These are phyloP conservation scores for Halcyon badia DNA, from an alignment of 2,797 vertebrate genomes.

Conservation along the genomic window DNA sequence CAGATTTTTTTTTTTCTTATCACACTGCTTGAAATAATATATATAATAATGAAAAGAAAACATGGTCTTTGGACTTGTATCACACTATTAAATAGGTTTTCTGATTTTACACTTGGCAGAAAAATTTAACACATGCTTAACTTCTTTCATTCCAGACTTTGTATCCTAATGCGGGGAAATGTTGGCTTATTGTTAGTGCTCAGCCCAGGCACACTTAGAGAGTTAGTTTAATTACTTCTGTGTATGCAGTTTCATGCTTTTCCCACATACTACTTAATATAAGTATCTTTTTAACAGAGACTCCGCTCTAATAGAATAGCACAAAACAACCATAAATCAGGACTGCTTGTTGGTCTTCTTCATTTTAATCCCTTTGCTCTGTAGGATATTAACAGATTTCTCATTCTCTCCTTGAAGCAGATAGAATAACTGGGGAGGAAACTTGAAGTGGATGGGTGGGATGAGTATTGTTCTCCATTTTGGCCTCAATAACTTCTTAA, in stretches of 20 bases:
- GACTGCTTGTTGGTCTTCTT: not conserved
- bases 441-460: accelerated
- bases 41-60: not conserved
- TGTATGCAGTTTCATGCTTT: not conserved
- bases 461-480: not conserved
- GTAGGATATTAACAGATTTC: not conserved
- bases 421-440: not conserved
- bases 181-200: not conserved
- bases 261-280: not conserved
- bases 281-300: not conserved
- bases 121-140: not conserved
- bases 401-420: accelerated
- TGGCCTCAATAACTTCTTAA: not conserved
- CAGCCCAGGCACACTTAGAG: not conserved
- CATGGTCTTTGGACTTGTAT: not conserved
- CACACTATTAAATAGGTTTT: not conserved
- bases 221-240: not conserved
- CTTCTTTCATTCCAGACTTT: not conserved
- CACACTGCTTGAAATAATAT: not conserved
- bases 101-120: not conserved
- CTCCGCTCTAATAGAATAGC: not conserved
- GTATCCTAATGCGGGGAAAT: not conserved
- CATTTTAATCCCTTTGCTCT: not conserved
- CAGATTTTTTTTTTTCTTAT: not conserved
- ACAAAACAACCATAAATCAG: not conserved